Conservation (phyloP, 1,140 invertebrate species). For the Drosophila kepulauana region DNA sequence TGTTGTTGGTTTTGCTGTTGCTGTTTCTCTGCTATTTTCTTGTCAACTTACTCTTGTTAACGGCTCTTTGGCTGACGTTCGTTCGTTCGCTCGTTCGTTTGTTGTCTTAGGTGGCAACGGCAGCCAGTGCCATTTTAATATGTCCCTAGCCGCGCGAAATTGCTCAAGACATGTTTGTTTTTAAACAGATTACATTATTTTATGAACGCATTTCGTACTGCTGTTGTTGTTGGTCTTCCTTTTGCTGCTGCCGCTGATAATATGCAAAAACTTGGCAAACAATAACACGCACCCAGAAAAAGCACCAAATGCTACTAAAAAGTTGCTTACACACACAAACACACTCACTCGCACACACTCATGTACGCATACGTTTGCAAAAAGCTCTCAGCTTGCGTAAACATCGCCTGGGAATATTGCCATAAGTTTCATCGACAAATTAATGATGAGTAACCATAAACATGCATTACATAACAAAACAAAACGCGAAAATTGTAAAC, state of each 20-base stretch:
- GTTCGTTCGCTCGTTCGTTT: conserved; percentile 24
- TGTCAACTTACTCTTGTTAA: conserved; percentile 74
- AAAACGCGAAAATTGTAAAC: conserved; percentile 49
- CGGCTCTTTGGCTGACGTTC: conserved; percentile 66
- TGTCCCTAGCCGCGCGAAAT: conserved; percentile 81
- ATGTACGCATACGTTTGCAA: conserved; percentile 23
- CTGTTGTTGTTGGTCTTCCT: conserved; percentile 35
- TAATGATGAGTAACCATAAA: conserved; percentile 80
- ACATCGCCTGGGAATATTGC: conserved; percentile 78
- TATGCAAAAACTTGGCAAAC: conserved; percentile 83
- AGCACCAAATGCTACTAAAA: conserved; percentile 75
- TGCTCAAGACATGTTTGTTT: conserved; percentile 82
- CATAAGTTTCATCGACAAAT: conserved; percentile 83
- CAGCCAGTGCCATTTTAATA: conserved; percentile 69
- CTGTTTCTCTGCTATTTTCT: conserved; percentile 44
- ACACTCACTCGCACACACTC: background rate
- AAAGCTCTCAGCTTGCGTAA: conserved; percentile 64
- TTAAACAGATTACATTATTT: conserved; percentile 83
- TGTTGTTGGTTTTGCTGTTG: background rate
- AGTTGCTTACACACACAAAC: conserved; percentile 47
- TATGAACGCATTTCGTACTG: conserved; percentile 73
- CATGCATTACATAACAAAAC: conserved; percentile 82
- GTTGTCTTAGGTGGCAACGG: conserved; percentile 66
- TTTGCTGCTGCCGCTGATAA: conserved; percentile 65
- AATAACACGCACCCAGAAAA: conserved; percentile 76